These are phyloP conservation scores for Odobenus rosmarus DNA, from an alignment of 2,113 vertebrate genomes.

Conservation along the genomic window DNA sequence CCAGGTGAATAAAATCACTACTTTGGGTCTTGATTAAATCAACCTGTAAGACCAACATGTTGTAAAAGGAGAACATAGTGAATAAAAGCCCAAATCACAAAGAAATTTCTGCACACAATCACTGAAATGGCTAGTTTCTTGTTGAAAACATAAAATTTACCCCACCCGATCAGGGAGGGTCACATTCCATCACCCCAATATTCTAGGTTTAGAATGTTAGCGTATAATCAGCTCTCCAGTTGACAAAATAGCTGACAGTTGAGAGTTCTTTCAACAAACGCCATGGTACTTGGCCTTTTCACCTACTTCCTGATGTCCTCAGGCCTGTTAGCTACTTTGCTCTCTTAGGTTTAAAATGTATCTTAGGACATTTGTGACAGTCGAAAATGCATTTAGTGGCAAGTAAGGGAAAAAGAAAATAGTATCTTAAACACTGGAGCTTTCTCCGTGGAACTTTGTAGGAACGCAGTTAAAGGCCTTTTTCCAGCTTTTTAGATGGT, in stretches of 20 bases:
- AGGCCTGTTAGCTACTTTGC: background rate
- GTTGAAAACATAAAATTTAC: background rate
- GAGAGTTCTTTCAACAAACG: background rate
- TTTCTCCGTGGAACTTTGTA: background rate
- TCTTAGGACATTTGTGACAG: background rate
- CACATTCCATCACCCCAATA: background rate
- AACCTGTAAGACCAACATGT: background rate
- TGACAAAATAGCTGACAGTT: accelerated
- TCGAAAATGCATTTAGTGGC: background rate
- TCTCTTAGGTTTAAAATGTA: background rate
- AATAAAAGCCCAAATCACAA: background rate
- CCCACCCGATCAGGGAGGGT: background rate
- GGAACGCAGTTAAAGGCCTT: background rate
- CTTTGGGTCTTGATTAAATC: background rate
- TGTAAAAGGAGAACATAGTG: background rate
- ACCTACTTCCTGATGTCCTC: background rate
- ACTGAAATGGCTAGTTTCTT: too few relatives aligned
- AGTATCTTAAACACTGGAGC: background rate
- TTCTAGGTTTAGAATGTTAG: background rate
- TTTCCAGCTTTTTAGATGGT: background rate
- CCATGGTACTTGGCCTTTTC: background rate
- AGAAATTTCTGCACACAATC: background rate
- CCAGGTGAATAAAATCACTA: background rate
- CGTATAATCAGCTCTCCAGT: background rate
- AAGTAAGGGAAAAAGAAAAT: background rate